Evolutionary conservation across 2,113 vertebrate genomes (phyloP), one percentile per base, ranked within the genome.

Genomic region (Notiomystis cincta): DNA sequence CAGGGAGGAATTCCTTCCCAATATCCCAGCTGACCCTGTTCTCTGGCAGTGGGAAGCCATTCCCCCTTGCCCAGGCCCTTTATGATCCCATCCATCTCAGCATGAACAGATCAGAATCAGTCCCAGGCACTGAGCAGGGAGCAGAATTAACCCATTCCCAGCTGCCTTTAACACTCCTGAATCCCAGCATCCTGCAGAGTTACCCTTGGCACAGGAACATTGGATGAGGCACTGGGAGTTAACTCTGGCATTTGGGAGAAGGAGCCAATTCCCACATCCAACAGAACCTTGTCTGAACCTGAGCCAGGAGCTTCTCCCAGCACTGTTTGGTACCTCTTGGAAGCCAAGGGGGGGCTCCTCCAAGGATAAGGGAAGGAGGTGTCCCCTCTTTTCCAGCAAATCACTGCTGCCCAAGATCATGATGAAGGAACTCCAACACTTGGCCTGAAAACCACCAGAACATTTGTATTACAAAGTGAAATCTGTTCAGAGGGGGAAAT

Each of bases 371-470:
- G 91, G 70, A 38, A 28, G 30, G 2, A 98, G 85, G 30, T 64
- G 40, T 2, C 97, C 95, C 2, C 40, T 83, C 13, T 51, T 80
- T 12, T 62, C 89, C 81, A 97, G 31, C 4, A 15, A 3, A 33
- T 25, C 28, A 13, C 79, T 87, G 2, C 95, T 97, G 8, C 94
- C 92, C 89, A 96, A 87, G 56, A 82, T 3, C 89, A 87, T 71
- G 56, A 98, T 61, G 48, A 97, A 51, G 48, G 75, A 60, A 38
- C 94, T 96, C 98, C 97, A 97, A 56, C 96, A 96, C 35, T 83
- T 85, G 15, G 79, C 53, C 97, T 97, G 75, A 82, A 92, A 88
- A 15, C 82, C 31, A 86, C 27, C 4, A 91, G 9, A 56, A 37
- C 1, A 7, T 56, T 37, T 2, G 22, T 15, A 35, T 88, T 51